phyloP scores from a whole-genome alignment of 2,888 invertebrate genomes.

The Ellobium chinense region DNA sequence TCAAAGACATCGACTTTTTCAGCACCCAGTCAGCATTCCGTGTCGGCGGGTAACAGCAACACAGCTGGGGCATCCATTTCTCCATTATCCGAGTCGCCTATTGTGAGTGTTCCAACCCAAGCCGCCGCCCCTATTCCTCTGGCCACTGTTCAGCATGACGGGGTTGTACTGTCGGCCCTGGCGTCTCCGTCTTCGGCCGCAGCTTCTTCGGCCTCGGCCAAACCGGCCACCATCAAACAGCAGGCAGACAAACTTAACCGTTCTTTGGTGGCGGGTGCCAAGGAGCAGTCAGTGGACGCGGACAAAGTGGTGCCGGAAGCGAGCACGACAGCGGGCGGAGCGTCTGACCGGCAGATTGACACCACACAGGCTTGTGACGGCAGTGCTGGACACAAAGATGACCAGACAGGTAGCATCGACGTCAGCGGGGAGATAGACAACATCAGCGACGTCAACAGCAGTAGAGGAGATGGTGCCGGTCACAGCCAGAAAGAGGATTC shows the following conservation, averaged over 20 bases:
- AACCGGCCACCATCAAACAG: conserved; percentile 12
- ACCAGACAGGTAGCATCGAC: not conserved
- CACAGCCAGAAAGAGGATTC: not conserved
- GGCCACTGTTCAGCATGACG: conserved; percentile 38
- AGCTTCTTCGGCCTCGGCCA: conserved; percentile 20
- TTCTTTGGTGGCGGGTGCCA: not conserved
- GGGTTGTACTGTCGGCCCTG: conserved; percentile 36
- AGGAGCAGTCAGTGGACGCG: not conserved
- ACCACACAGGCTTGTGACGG: not conserved
- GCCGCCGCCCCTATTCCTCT: conserved; percentile 26
- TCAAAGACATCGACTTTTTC: not conserved
- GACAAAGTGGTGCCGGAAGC: not conserved
- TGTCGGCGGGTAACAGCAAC: not conserved
- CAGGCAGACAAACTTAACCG: not conserved
- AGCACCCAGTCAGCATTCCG: not conserved
- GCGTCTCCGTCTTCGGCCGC: conserved; percentile 46
- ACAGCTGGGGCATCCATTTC: not conserved
- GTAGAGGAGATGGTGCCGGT: not conserved
- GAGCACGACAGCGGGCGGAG: not conserved
- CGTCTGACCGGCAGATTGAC: not conserved
- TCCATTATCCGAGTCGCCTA: not conserved
- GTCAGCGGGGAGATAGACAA: not conserved
- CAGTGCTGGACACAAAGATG: not conserved
- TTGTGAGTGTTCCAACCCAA: conserved; percentile 5
- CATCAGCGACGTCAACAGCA: not conserved